Conservation (phyloP, 2,113 vertebrate species). For the Sarotherodon lohbergeri region DNA sequence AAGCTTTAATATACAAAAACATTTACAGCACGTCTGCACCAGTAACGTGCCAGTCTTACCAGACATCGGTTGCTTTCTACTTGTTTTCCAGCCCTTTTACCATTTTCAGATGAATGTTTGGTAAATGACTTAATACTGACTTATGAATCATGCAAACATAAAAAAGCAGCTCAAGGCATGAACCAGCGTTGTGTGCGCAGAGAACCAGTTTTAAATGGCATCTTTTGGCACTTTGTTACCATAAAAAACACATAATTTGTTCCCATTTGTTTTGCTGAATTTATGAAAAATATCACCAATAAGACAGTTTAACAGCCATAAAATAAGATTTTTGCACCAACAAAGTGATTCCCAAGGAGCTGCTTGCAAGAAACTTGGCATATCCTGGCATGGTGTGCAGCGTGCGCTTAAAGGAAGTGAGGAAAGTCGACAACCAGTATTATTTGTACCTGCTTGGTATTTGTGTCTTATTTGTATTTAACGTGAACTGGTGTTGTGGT, state of each 20-base stretch:
- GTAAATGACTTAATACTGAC: background rate
- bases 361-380: rapidly evolving
- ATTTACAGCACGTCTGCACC: background rate
- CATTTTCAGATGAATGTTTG: background rate
- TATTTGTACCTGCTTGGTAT: too few relatives aligned
- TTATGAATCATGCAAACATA: background rate
- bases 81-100: background rate
- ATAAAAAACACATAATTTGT: background rate
- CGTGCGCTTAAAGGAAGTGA: too few relatives aligned
- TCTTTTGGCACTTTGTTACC: background rate
- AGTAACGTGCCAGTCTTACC: background rate
- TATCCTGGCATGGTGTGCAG: background rate
- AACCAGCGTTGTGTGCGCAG: rapidly evolving
- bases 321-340: rapidly evolving
- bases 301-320: background rate
- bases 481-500: too few relatives aligned
- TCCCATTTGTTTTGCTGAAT: background rate
- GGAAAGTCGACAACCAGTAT: too few relatives aligned
- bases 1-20: background rate
- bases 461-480: too few relatives aligned
- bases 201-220: background rate
- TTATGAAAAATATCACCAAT: rapidly evolving
- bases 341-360: background rate
- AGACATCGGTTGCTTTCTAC: background rate
- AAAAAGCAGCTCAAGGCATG: background rate